phyloP scores from a whole-genome alignment of 2,888 invertebrate genomes.

The Laspeyria flexula region DNA sequence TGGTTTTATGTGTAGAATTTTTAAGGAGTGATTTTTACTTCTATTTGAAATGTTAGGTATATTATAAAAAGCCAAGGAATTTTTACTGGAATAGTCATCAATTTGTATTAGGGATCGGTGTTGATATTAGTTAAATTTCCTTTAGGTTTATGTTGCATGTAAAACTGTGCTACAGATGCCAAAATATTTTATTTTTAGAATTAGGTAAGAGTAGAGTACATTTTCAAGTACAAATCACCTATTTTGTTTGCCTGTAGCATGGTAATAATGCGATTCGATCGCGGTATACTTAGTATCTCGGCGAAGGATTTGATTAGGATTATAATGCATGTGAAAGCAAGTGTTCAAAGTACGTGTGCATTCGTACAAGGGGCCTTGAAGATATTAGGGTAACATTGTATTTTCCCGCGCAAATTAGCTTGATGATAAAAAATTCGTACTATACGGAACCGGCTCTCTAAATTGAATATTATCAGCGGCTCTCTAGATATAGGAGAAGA shows the following conservation, averaged over 20 bases:
- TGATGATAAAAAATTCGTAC: not conserved
- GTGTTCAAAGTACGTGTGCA: not conserved
- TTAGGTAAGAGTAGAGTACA: not conserved
- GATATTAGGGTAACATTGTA: not conserved
- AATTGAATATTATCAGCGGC: not conserved
- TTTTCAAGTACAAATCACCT: slow-evolving; percentile 3
- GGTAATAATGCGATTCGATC: not conserved
- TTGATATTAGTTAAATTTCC: not conserved
- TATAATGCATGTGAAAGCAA: not conserved
- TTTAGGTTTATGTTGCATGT: not conserved
- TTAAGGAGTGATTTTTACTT: too few relatives aligned
- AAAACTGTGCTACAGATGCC: slow-evolving; percentile 2
- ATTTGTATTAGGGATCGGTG: not conserved
- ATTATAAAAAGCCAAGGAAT: not conserved
- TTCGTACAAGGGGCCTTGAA: slow-evolving; percentile 4
- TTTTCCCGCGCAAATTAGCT: not conserved
- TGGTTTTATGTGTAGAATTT: too few relatives aligned
- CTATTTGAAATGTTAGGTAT: too few relatives aligned
- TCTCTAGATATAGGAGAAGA: too few relatives aligned
- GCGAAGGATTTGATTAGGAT: too few relatives aligned
- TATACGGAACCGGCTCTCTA: slow-evolving; percentile 2
- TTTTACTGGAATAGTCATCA: not conserved
- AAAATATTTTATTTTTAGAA: not conserved
- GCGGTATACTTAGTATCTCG: too few relatives aligned
- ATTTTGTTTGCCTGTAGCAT: not conserved